These are phyloP conservation scores for Pollenia griseotomentosa DNA, from an alignment of 2,888 invertebrate genomes.

Conservation along the genomic window DNA sequence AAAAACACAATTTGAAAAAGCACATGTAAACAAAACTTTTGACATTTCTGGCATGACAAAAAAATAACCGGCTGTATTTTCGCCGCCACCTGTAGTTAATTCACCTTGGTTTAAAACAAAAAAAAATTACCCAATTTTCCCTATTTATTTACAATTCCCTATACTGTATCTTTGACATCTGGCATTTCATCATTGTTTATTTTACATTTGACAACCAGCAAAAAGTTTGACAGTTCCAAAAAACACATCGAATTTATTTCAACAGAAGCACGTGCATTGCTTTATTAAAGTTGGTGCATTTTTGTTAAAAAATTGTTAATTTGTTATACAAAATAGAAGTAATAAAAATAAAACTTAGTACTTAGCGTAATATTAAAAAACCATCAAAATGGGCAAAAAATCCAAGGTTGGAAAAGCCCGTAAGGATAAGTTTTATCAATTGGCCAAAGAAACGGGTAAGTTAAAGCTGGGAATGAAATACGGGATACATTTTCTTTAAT, in stretches of 20 bases:
- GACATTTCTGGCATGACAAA: too few relatives aligned
- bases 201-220: background rate
- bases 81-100: too few relatives aligned
- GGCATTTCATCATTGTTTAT: conserved; percentile 22
- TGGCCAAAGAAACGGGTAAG: conserved; percentile 98
- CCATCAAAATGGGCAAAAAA: conserved; percentile 94
- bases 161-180: conserved; percentile 5
- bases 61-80: too few relatives aligned
- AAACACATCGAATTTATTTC: conserved; percentile 10
- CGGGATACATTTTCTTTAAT: background rate
- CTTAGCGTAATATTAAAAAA: background rate
- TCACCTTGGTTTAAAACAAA: too few relatives aligned
- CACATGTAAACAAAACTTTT: too few relatives aligned
- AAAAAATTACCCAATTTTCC: too few relatives aligned
- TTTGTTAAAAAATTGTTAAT: conserved; percentile 21
- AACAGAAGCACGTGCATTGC: conserved; percentile 54
- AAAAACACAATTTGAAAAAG: too few relatives aligned
- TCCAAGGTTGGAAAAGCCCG: conserved; percentile 98
- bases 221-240: conserved; percentile 26
- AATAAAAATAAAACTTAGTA: background rate
- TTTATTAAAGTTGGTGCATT: background rate
- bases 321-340: background rate
- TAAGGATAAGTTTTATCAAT: conserved; percentile 98
- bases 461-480: background rate
- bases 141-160: background rate